Evolutionary conservation across 2,797 vertebrate genomes (phyloP), one percentile per base, ranked within the genome.

Genomic region (Calcarius lapponicus): DNA sequence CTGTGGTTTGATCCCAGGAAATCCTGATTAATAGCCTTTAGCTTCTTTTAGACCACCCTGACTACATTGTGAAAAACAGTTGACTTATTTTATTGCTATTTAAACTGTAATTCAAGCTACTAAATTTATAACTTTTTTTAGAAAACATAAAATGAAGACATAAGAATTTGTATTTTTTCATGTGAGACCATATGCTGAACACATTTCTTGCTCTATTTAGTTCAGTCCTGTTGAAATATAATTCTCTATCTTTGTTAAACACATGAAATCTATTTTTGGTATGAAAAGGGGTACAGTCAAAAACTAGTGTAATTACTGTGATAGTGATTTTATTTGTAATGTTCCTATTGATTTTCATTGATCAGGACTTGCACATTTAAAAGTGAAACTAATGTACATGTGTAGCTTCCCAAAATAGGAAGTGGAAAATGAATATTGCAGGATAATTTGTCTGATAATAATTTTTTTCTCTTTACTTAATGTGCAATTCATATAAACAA

Each of bases 1-100:
- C 96, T 96, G 90, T 96, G 93, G 88, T 96, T 96, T 97, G 95
- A 97, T 98, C 97, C 94, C 97, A 98, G 97, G 97, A 98, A 98
- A 98, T 98, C 96, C 97, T 97, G 97, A 97, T 97, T 98, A 97
- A 98, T 96, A 96, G 96, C 87, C 62, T 89, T 95, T 93, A 95
- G 86, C 28, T 81, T 95, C 89, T 95, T 92, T 75, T 43, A 97
- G 98, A 97, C 97, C 97, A 98, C 97, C 97, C 97, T 92, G 97
- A 93, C 96, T 94, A 97, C 86, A 96, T 91, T 93, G 94, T 95
- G 92, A 62, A 97, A 95, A 97, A 92, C 86, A 97, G 95, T 93
- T 93, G 76, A 80, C 95, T 97, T 95, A 72, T 96, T 97, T 97
- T 97, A 97, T 96, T 96, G 75, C 71, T 85, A 92, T 96, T 97